Base-by-base conservation (phyloP, 2,888 invertebrate species). In the Malacosoma neustria region DNA sequence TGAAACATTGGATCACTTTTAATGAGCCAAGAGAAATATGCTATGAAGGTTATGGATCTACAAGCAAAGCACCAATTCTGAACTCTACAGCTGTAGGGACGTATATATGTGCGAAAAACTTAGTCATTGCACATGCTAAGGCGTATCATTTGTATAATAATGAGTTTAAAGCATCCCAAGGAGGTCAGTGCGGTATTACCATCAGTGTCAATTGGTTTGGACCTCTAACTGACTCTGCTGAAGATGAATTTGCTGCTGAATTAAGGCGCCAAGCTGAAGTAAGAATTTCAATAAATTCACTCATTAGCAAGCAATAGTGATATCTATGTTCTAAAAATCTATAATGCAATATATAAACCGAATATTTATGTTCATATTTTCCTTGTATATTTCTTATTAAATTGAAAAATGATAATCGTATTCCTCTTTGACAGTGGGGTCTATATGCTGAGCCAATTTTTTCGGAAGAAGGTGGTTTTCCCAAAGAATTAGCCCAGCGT, bases 1-100 rank as follows among this genome's bases (percentile, higher is more conserved):
- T 81, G 0, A 82, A 87, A 45, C 55, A 61, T 7, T 89, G 88
- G 87, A 81, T 88, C 3, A 89, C 89, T 0, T 77, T 89, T 37
- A 89, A 90, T 48, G 89, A 90, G 45, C 88, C 88, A 0, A 64
- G 56, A 40, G 62, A 72, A 38, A 59, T 69, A 14, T 80, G 75
- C 31, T 54, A 49, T 1, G 46, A 57, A 6, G 87, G 86, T 0
- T 89, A 89, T 48, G 84, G 81, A 0, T 40, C 33, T 2, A 53
- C 39, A 0, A 51, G 51, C 1, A 56, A 53, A 36, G 71, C 75
- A 2, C 77, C 76, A 0, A 57, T 63, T 9, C 38, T 84, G 2
- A 64, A 77, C 15, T 55, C 68, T 0, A 56, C 77, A 0, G 86
- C 77, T 13, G 46, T 80, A 7, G 86, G 71, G 0, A 77, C 74